These are phyloP conservation scores for Capreolus pygargus DNA, from an alignment of 2,113 vertebrate genomes.

Conservation along the genomic window DNA sequence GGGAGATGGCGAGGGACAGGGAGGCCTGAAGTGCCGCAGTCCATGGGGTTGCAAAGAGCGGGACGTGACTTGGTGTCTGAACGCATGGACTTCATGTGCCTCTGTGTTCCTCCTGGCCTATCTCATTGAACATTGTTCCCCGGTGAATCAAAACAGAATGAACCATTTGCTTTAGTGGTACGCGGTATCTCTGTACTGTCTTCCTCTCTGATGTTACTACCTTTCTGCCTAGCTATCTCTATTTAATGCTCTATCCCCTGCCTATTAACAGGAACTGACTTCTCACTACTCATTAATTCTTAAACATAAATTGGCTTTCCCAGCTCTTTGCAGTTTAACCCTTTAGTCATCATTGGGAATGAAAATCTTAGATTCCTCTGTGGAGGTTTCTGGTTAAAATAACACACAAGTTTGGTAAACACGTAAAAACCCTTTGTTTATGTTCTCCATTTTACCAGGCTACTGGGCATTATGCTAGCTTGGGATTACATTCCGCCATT, in stretches of 20 bases:
- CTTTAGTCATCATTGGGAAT: not conserved
- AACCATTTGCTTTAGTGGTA: not conserved
- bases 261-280: not conserved
- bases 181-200: not conserved
- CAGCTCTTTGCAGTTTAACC: constrained; percentile 6
- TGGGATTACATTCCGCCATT: not conserved
- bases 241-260: not conserved
- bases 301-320: constrained; percentile 11
- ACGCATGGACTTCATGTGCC: not conserved
- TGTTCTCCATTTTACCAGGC: not conserved
- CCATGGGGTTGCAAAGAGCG: not conserved
- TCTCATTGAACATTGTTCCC: not conserved
- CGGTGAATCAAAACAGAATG: not conserved
- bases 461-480: not conserved
- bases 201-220: not conserved
- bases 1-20: not conserved
- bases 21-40: not conserved
- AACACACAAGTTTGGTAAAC: not conserved
- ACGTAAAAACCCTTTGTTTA: not conserved
- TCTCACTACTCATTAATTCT: not conserved
- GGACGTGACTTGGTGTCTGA: not conserved
- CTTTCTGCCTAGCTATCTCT: not conserved
- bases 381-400: constrained; percentile 9
- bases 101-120: not conserved
- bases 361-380: not conserved